Percentiles rank a stretch among this genome's conserved stretches.
Conservation (phyloP, 2,113 vertebrate genomes). For the Cheirogaleus medius region DNA sequence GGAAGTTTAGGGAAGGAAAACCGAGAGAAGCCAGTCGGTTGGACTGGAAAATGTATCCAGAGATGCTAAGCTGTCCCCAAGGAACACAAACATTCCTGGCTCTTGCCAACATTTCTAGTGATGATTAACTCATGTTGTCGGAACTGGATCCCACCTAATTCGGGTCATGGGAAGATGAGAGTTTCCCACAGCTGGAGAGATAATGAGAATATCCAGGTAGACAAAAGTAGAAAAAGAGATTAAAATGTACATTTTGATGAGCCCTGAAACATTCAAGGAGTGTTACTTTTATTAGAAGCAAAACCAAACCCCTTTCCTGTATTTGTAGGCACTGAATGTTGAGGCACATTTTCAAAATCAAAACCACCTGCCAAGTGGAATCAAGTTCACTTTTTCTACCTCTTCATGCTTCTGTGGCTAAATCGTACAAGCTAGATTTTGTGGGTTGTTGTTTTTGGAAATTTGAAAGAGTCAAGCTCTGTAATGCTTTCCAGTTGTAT, state of each 20-base stretch:
- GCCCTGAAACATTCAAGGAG: neutral
- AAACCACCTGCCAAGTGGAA: neutral
- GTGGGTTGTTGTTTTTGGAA: neutral
- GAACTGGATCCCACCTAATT: conserved; percentile 29
- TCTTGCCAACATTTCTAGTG: conserved; percentile 51
- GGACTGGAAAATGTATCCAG: conserved; percentile 41
- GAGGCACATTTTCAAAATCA: conserved; percentile 15
- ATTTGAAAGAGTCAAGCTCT: conserved; percentile 32
- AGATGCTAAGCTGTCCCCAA: conserved; percentile 45
- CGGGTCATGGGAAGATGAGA: neutral
- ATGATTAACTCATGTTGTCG: conserved; percentile 55
- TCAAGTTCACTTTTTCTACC: neutral
- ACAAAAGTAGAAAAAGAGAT: neutral
- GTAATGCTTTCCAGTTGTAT: conserved; percentile 52
- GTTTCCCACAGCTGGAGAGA: conserved; percentile 41
- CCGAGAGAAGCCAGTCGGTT: neutral
- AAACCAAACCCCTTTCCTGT: neutral
- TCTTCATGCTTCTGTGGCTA: neutral
- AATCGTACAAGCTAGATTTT: neutral
- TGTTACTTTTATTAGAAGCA: conserved; percentile 8
- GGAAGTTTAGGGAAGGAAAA: conserved; percentile 48
- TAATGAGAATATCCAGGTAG: neutral
- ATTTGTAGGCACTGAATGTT: neutral
- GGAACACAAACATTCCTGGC: conserved; percentile 47
- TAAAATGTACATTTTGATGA: neutral